Base-by-base conservation (phyloP, 2,113 vertebrate genomes). In the Neogobius melanostomus region DNA sequence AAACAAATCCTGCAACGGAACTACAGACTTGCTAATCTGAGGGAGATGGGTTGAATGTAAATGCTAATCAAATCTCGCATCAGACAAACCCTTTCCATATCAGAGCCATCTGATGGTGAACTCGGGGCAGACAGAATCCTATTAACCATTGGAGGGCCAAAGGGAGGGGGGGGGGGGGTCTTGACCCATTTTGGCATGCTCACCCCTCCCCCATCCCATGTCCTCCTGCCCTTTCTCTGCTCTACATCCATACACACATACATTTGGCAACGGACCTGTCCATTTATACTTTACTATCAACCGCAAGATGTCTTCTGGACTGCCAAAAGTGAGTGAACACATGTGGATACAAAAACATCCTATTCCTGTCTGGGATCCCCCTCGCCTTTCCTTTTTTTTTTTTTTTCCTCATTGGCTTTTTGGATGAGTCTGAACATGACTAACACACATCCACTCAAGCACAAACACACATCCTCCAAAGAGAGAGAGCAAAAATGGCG, bases 351-450 rank as follows among this genome's bases (percentile, higher is more conserved):
- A 83, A 76, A 36, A 89, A 88, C 89, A 87, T 87, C 87, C 87
- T 83, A 87, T 90, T 90, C 83, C 86, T 87, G 87, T 83, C 48
- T 80, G 85, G 86, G 85, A 79, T 91, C 89, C 87, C 90, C 89
- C 87, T 73, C 78, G 75, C 81, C 44, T 85, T 77, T 87, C 83
- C 76, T 74, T 85, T 71, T 79, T 75, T 82, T 45, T 85, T 77
- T 87, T 83, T 74, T 74, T 69, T 80, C 82, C 75, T 53, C 17
- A 21, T 85, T 87, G 83, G 85, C 85, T 72, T 84, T 36, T 54
- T 73, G 76, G 82, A 84, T 85, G 87, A 81, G 82, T 82, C 81
- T 83, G 82, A 87, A 91, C 87, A 88, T 90, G 91, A 91, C 85
- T 90, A 85, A 90, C 74, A 72, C 77, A 82, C 82, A 82, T 65